Percentiles rank a stretch among this genome's conserved stretches.
These are phyloP conservation scores for Acanthurus leucopareius DNA, from an alignment of 2,797 vertebrate genomes.

Conservation along the genomic window DNA sequence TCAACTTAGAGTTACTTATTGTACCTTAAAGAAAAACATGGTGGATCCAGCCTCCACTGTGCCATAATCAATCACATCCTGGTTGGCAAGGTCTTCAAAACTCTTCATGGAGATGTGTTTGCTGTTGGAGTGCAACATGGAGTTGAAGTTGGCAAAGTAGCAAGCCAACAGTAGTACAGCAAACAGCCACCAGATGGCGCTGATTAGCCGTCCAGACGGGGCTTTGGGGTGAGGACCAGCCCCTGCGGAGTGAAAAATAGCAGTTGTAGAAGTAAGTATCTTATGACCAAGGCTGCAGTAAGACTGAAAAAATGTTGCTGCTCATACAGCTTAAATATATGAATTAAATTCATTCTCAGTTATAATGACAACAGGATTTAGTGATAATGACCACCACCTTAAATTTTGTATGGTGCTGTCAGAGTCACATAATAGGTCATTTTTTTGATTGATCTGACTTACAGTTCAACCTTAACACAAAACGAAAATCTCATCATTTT, in stretches of 20 bases:
- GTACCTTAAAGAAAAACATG: constrained; percentile 89
- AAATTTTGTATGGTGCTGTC: background rate
- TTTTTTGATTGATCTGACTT: background rate
- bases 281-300: no score
- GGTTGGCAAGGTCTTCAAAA: constrained; percentile 91
- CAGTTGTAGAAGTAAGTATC: no score
- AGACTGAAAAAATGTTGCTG: background rate
- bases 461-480: background rate
- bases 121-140: constrained; percentile 76
- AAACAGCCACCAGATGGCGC: constrained; percentile 93
- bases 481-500: background rate
- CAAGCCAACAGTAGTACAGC: constrained; percentile 88
- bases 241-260: constrained; percentile 76
- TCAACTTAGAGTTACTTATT: no score
- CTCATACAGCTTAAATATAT: background rate
- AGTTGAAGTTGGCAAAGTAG: constrained; percentile 88
- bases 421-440: background rate
- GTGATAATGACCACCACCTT: background rate
- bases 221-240: constrained; percentile 90
- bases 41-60: constrained; percentile 87
- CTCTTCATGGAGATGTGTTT: constrained; percentile 83
- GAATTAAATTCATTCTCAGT: background rate
- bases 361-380: background rate
- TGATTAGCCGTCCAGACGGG: constrained; percentile 86
- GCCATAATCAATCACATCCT: constrained; percentile 90